phyloP scores from a whole-genome alignment of 2,113 vertebrate genomes.

The Acrocephalus arundinaceus region DNA sequence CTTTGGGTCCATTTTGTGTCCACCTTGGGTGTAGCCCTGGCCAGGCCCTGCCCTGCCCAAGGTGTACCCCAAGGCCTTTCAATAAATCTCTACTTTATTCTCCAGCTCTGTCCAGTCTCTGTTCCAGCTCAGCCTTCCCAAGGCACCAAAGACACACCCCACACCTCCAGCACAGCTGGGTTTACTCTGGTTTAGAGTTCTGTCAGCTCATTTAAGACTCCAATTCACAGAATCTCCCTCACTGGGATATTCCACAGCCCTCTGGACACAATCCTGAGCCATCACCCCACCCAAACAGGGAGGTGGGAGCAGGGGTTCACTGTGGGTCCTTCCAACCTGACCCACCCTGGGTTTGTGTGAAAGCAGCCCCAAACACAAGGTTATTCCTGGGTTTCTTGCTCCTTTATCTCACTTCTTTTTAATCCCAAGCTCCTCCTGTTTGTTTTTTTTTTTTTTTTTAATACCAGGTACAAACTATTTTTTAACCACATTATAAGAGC shows the following conservation, averaged over 20 bases:
- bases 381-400: neutral
- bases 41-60: too few species aligned
- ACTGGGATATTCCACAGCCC: neutral
- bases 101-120: too few species aligned
- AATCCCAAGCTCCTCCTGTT: neutral
- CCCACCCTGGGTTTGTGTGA: neutral
- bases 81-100: too few species aligned
- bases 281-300: too few species aligned
- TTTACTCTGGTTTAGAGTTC: neutral
- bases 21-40: too few species aligned
- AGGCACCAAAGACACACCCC: neutral
- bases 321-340: neutral
- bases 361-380: fast-evolving
- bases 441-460: neutral
- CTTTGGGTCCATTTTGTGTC: too few species aligned
- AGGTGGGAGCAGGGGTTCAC: neutral
- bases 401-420: neutral
- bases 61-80: too few species aligned
- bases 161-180: fast-evolving
- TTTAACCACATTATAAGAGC: neutral
- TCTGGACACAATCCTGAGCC: neutral
- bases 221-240: fast-evolving
- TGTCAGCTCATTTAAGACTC: neutral
- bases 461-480: neutral
- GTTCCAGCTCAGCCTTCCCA: too few species aligned